These are phyloP conservation scores for Helobdella robusta DNA, from an alignment of 2,888 invertebrate genomes.

Conservation along the genomic window DNA sequence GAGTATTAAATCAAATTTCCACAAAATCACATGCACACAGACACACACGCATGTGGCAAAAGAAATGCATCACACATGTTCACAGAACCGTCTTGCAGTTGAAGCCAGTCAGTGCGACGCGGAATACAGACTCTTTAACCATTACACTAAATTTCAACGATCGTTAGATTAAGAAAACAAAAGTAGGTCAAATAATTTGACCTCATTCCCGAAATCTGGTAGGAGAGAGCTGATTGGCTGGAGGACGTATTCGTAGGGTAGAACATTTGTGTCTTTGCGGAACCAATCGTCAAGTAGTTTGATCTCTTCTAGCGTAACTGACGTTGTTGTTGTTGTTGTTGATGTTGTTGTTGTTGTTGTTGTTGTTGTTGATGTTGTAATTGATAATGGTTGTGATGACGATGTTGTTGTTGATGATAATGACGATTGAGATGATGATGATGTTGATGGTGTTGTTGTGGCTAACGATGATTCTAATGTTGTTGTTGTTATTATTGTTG, in stretches of 20 bases:
- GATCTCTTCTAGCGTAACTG: constrained; percentile 3
- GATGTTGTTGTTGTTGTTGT: not conserved
- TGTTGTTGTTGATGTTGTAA: not conserved
- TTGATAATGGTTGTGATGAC: not conserved
- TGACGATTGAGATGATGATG: not conserved
- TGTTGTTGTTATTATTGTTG: too few relatives aligned
- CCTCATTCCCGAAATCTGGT: constrained; percentile 33
- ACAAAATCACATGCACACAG: not conserved
- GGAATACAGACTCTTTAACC: too few relatives aligned
- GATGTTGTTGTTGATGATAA: not conserved
- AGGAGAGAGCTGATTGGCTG: constrained; percentile 38
- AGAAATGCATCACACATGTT: too few relatives aligned
- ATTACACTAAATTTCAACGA: too few relatives aligned
- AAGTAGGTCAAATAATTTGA: too few relatives aligned
- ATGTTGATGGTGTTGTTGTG: not conserved
- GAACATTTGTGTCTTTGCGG: constrained; percentile 40
- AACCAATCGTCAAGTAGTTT: constrained; percentile 41
- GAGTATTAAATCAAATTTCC: not conserved
- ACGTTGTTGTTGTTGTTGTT: not conserved
- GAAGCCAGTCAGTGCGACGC: too few relatives aligned
- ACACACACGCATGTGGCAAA: too few relatives aligned
- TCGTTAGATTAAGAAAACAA: too few relatives aligned
- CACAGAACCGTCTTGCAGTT: too few relatives aligned
- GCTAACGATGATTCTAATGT: not conserved
- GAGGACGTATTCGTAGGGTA: constrained; percentile 40